Evolutionary conservation across 2,797 vertebrate species (phyloP).

Genomic region (Carduelis carduelis): DNA sequence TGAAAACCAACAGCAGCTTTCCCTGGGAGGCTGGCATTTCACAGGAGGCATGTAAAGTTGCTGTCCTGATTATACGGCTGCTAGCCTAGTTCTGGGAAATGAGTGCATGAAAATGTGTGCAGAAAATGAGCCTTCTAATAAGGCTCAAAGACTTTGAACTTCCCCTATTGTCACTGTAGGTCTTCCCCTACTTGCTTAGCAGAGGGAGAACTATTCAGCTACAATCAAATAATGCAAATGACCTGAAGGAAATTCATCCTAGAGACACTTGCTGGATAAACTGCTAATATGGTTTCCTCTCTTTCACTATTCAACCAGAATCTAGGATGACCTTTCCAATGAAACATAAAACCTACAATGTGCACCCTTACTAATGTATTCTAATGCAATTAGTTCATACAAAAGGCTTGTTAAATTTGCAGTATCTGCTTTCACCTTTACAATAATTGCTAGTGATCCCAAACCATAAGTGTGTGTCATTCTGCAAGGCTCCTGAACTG

Average conservation of each 20-base stretch:
- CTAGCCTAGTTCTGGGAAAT: constrained; percentile 68
- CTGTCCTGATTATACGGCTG: constrained; percentile 65
- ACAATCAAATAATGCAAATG: constrained; percentile 76
- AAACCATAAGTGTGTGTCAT: constrained; percentile 56
- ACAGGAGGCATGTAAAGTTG: constrained; percentile 32
- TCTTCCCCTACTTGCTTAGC: constrained; percentile 70
- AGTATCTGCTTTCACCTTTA: constrained; percentile 75
- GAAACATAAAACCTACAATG: constrained; percentile 86
- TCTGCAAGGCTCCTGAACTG: constrained; percentile 46
- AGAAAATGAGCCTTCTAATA: constrained; percentile 71
- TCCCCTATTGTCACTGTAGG: constrained; percentile 65
- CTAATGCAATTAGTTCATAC: constrained; percentile 93
- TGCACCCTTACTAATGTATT: constrained; percentile 89
- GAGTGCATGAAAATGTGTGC: constrained; percentile 50
- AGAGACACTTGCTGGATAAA: constrained; percentile 67
- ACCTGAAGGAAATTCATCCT: constrained; percentile 74
- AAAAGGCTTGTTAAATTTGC: constrained; percentile 94
- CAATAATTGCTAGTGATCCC: constrained; percentile 71
- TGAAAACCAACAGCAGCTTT: constrained; percentile 40
- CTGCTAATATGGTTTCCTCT: constrained; percentile 78
- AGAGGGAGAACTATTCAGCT: constrained; percentile 69
- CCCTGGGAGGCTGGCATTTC: constrained; percentile 13
- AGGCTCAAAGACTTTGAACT: constrained; percentile 71
- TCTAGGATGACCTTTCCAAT: constrained; percentile 85
- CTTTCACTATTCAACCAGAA: constrained; percentile 83